A percentile compares a stretch with the other conserved stretches of the same genome.
phyloP scores from a whole-genome alignment of 2,113 vertebrate genomes.

The Paralichthys olivaceus region DNA sequence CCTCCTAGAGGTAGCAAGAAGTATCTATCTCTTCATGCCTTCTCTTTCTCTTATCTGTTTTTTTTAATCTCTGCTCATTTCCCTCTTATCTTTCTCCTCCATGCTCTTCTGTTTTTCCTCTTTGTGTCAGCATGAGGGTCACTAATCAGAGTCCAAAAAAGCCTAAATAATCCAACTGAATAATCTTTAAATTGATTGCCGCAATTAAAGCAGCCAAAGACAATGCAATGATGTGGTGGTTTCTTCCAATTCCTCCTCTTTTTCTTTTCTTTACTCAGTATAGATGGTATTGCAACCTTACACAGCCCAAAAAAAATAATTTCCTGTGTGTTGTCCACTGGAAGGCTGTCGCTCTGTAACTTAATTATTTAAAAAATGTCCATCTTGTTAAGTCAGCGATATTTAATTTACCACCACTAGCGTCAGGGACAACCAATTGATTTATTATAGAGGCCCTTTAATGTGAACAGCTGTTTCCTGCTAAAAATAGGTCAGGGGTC shows the following conservation, averaged over 20 bases:
- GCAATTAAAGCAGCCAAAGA: conserved; percentile 19
- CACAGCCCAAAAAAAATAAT: conserved; percentile 68
- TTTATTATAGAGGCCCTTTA: conserved; percentile 76
- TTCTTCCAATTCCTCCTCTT: not conserved
- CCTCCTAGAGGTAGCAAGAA: conserved; percentile 3
- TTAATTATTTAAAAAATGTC: conserved; percentile 81
- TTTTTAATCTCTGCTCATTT: not conserved
- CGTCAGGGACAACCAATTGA: conserved; percentile 65
- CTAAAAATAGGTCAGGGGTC: conserved; percentile 79
- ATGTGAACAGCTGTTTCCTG: conserved; percentile 81
- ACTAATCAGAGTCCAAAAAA: not conserved
- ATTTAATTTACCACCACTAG: conserved; percentile 76
- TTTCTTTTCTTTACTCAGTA: not conserved
- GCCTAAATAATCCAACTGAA: not conserved
- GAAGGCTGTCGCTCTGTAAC: conserved; percentile 55
- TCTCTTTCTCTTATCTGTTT: not conserved
- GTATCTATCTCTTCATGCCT: not conserved
- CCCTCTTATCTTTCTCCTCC: not conserved
- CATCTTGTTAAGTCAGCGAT: conserved; percentile 74
- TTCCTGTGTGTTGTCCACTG: conserved; percentile 59
- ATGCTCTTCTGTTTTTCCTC: not conserved
- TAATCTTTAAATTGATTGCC: not conserved
- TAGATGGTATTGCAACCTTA: conserved; percentile 66
- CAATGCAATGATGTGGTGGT: not conserved
- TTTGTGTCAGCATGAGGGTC: not conserved